A percentile compares a stretch with the other conserved stretches of the same genome.
Conservation (phyloP, 2,113 vertebrate genomes). For the Hippocampus comes region DNA sequence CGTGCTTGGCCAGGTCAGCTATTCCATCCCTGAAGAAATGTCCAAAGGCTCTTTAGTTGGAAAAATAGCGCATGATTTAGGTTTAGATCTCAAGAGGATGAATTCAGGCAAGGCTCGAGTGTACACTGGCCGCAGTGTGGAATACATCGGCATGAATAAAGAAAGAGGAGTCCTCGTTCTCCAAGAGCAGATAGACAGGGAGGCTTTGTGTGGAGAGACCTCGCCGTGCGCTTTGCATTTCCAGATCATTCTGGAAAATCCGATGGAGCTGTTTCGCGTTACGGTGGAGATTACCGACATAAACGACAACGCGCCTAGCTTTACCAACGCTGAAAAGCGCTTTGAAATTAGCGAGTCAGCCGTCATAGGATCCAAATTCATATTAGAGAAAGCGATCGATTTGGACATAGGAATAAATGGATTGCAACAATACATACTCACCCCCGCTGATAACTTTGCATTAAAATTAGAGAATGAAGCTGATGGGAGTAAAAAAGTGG, state of each 20-base stretch:
- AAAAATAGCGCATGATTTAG: slow-evolving; percentile 68
- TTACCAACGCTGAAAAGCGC: slow-evolving; percentile 28
- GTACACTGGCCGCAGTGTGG: slow-evolving; percentile 60
- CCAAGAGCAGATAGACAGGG: slow-evolving; percentile 60
- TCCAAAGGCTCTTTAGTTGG: slow-evolving; percentile 68
- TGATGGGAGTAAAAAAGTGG: slow-evolving; percentile 43
- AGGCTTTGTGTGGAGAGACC: slow-evolving; percentile 60
- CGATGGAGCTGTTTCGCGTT: slow-evolving; percentile 69
- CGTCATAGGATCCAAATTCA: slow-evolving; percentile 39
- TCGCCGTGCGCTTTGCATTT: slow-evolving; percentile 68
- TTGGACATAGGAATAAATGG: slow-evolving; percentile 71
- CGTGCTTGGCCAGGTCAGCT: slow-evolving; percentile 58
- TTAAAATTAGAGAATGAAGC: slow-evolving; percentile 30
- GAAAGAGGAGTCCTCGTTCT: slow-evolving; percentile 53
- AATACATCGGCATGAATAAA: slow-evolving; percentile 63
- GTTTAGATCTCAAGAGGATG: slow-evolving; percentile 63
- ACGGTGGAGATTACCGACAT: slow-evolving; percentile 65
- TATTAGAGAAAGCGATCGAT: slow-evolving; percentile 72
- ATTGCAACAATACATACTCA: slow-evolving; percentile 71
- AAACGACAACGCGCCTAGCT: slow-evolving; percentile 67
- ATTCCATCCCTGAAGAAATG: slow-evolving; percentile 73
- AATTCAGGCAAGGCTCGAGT: slow-evolving; percentile 58
- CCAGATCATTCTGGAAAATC: slow-evolving; percentile 74
- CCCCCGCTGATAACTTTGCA: slow-evolving; percentile 49
- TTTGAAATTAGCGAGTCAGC: slow-evolving; percentile 62